Conservation (phyloP, 2,797 vertebrate species). For the Cirrhinus molitorella region DNA sequence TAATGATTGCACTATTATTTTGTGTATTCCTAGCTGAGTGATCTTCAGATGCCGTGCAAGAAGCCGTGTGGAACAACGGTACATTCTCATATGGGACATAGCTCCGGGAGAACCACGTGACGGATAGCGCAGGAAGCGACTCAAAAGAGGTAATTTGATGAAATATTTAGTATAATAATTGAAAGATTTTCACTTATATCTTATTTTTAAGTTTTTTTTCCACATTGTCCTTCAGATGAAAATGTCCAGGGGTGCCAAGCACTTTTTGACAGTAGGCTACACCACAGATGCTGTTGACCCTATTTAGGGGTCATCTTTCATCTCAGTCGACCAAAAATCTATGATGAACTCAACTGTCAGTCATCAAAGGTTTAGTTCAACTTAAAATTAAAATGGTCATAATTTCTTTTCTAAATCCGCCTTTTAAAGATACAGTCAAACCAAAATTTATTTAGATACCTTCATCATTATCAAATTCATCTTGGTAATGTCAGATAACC, state of each 20-base stretch:
- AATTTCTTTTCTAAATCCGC: not conserved
- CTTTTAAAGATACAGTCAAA: not conserved
- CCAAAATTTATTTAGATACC: too few relatives aligned
- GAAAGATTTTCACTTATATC: not conserved
- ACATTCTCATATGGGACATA: slow-evolving; percentile 14
- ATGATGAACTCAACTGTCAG: not conserved
- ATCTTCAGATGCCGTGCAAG: slow-evolving; percentile 6
- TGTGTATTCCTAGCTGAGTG: not conserved
- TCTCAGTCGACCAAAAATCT: not conserved
- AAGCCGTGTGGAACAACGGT: not conserved
- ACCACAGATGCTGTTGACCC: not conserved
- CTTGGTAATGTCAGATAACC: too few relatives aligned
- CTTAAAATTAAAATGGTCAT: not conserved
- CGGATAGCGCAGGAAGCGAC: not conserved
- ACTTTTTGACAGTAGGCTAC: not conserved
- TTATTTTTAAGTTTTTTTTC: not conserved
- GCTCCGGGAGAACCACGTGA: slow-evolving; percentile 38
- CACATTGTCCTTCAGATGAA: not conserved
- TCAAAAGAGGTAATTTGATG: not conserved
- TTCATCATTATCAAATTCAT: too few relatives aligned
- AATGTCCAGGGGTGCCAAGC: too few relatives aligned
- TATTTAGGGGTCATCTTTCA: not conserved
- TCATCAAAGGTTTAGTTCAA: not conserved
- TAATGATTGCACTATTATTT: not conserved
- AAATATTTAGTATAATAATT: not conserved